Evolutionary conservation across 2,888 invertebrate genomes (phyloP).

Genomic region (Leptarthrus brevirostris): DNA sequence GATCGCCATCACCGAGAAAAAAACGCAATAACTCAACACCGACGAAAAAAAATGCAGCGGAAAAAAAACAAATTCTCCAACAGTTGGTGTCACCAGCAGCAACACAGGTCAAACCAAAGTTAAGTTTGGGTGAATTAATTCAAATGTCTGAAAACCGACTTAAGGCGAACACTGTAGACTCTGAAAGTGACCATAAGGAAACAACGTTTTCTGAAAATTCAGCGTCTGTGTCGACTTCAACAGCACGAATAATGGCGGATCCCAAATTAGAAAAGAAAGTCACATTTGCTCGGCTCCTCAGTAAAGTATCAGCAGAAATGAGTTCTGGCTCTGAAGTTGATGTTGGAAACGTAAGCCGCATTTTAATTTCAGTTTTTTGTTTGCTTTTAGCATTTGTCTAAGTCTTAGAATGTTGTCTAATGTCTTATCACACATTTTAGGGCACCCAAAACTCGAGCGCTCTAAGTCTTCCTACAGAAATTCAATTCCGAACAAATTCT

Average conservation of each 20-base stretch:
- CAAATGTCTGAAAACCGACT: conserved; percentile 76
- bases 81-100: conserved; percentile 79
- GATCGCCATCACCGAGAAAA: conserved; percentile 81
- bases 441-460: conserved; percentile 61
- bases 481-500: conserved; percentile 66
- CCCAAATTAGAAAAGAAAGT: conserved; percentile 82
- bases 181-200: conserved; percentile 70
- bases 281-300: conserved; percentile 79
- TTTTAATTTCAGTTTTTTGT: not conserved
- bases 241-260: conserved; percentile 71
- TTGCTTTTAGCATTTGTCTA: conserved; percentile 63
- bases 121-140: conserved; percentile 79
- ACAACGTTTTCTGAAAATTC: conserved; percentile 72
- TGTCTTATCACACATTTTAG: conserved; percentile 53
- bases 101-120: conserved; percentile 68
- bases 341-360: conserved; percentile 67
- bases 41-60: conserved; percentile 79
- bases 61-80: conserved; percentile 83
- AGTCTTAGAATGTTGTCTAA: conserved; percentile 55
- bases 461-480: conserved; percentile 62
- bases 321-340: conserved; percentile 80
- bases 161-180: conserved; percentile 62
- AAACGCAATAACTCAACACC: conserved; percentile 84
- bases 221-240: conserved; percentile 66
- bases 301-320: conserved; percentile 82